Evolutionary conservation across 2,113 vertebrate species (phyloP).

Genomic region (Lepus americanus): DNA sequence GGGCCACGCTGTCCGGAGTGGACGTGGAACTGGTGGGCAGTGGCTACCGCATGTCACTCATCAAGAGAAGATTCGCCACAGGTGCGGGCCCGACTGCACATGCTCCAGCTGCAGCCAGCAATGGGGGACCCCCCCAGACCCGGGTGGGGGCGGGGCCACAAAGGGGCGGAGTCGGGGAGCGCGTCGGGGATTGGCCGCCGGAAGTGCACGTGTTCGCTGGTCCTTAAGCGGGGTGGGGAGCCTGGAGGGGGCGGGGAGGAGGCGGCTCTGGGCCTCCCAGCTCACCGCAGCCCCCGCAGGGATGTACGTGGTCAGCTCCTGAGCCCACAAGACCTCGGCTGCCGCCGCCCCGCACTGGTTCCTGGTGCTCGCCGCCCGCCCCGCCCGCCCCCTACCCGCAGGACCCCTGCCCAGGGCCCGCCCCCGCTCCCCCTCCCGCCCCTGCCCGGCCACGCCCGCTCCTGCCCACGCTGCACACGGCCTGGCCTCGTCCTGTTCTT

Average conservation of each 20-base stretch:
- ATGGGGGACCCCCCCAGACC: too few species aligned
- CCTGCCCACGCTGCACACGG: neutral
- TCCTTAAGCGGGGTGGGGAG: neutral
- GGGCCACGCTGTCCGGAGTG: constrained; percentile 93
- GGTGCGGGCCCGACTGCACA: constrained; percentile 84
- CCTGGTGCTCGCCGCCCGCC: constrained; percentile 48
- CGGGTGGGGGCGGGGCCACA: too few species aligned
- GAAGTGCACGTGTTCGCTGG: too few species aligned
- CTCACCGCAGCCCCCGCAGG: constrained; percentile 28
- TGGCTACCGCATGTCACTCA: constrained; percentile 96
- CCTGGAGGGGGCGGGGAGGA: neutral
- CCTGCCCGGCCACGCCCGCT: neutral
- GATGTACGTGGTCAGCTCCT: constrained; percentile 87
- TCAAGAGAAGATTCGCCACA: constrained; percentile 98
- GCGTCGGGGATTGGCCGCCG: too few species aligned
- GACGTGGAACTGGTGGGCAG: constrained; percentile 94
- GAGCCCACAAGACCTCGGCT: neutral
- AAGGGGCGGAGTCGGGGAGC: neutral
- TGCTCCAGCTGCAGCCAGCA: too few species aligned
- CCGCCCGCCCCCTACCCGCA: neutral
- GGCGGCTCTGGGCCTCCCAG: neutral
- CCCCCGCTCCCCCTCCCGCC: neutral
- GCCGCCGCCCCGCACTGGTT: neutral
- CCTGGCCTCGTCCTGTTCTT: constrained; percentile 83
- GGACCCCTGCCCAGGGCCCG: neutral